Base-by-base conservation (phyloP, 2,888 invertebrate species). In the Ophion ellenae region DNA sequence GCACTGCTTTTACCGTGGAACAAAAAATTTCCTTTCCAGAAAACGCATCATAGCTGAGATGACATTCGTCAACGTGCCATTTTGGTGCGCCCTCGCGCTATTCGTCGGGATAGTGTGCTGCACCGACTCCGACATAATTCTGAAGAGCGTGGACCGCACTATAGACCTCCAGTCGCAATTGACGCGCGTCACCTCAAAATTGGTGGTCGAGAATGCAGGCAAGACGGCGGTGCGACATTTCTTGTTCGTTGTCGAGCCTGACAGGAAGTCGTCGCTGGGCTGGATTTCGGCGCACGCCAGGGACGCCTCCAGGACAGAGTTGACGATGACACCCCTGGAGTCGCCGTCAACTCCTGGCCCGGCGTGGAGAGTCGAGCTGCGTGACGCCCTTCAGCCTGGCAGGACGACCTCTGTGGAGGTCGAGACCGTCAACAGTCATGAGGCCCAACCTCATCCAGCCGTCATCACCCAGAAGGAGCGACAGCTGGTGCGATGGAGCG, bases 381-480 rank as follows among this genome's bases (percentile, higher is more conserved):
- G 95, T 89, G 96, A 96, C 69, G 93, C 95, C 0, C 90, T 97
- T 4, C 95, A 95, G 59, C 94, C 95, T 4, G 96, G 96, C 3
- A 95, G 96, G 59, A 95, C 96, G 0, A 94, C 95, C 3, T 93
- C 95, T 10, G 92, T 97, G 32, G 95, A 95, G 57, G 94, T 98
- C 0, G 98, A 98, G 92, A 95, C 96, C 10, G 96, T 98, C 0
- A 96, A 96, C 74, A 97, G 97, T 0, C 97, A 98, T 92, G 95
- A 96, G 20, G 95, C 99, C 45, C 93, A 95, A 47, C 98, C 99
- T 0, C 97, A 97, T 94, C 99, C 99, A 1, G 96, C 96, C 11
- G 96, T 97, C 89, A 99, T 99, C 85, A 95, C 96, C 0, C 99
- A 99, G 94, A 97, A 97, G 86, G 99, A 99, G 91, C 98, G 98